Conservation (phyloP, 2,888 invertebrate species). For the Microplitis manilae region DNA sequence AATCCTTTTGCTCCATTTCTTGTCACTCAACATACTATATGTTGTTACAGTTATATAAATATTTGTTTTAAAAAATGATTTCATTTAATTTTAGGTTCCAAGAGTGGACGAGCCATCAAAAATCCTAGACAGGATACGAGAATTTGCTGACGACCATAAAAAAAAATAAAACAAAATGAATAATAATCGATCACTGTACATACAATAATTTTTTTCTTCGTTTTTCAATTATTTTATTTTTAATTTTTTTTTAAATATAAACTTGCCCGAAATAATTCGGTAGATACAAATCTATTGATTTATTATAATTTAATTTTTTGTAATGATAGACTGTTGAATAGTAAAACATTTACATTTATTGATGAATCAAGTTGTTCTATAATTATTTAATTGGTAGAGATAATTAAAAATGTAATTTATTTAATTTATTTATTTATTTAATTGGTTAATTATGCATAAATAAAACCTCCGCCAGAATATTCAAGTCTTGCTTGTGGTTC, state of each 20-base stretch:
- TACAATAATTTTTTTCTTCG: slow-evolving; percentile 37
- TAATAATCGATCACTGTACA: slow-evolving; percentile 35
- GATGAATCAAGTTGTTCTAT: slow-evolving; percentile 34
- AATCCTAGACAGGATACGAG: slow-evolving; percentile 80
- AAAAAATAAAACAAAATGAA: slow-evolving; percentile 68
- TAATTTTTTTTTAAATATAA: slow-evolving; percentile 41
- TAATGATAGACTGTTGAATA: not conserved
- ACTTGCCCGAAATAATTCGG: slow-evolving; percentile 29
- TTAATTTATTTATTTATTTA: slow-evolving; percentile 13
- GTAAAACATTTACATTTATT: slow-evolving; percentile 32
- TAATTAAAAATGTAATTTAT: not conserved
- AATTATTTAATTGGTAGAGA: too few relatives aligned
- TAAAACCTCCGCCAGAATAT: slow-evolving; percentile 85
- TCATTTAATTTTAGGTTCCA: slow-evolving; percentile 78
- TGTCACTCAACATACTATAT: not conserved
- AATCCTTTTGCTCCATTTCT: too few relatives aligned
- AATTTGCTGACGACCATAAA: slow-evolving; percentile 80
- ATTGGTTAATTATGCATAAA: slow-evolving; percentile 60
- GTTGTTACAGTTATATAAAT: not conserved
- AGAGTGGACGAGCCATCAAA: slow-evolving; percentile 87
- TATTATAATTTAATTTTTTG: slow-evolving; percentile 19
- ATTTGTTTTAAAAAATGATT: not conserved
- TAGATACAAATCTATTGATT: slow-evolving; percentile 19
- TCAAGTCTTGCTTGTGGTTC: slow-evolving; percentile 90
- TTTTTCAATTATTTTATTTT: slow-evolving; percentile 29